phyloP scores from a whole-genome alignment of 2,888 invertebrate genomes.

The Doris montereyensis region DNA sequence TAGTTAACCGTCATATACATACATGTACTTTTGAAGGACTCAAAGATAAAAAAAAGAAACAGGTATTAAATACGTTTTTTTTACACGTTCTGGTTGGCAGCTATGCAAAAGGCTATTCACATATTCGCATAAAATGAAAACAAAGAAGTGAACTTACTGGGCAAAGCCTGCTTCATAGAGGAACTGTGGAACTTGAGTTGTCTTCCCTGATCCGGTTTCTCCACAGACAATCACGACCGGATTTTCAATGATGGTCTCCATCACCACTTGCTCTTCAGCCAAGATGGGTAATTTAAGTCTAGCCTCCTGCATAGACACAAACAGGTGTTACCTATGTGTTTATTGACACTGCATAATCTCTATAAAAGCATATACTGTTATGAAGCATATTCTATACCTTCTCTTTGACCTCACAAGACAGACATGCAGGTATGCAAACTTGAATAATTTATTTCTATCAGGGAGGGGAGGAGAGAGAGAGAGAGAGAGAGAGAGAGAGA shows the following conservation, averaged over 20 bases:
- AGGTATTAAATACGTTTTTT: too few species aligned
- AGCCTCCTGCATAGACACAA: conserved; percentile 74
- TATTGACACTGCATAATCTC: too few species aligned
- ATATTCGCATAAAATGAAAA: conserved; percentile 65
- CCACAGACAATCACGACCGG: conserved; percentile 81
- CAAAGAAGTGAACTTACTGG: conserved; percentile 55
- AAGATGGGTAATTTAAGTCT: conserved; percentile 82
- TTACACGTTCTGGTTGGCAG: too few species aligned
- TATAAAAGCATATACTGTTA: too few species aligned
- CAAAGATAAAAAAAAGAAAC: too few species aligned
- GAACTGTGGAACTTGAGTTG: conserved; percentile 98
- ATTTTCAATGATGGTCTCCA: conserved; percentile 96
- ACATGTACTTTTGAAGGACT: too few species aligned
- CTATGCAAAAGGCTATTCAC: too few species aligned
- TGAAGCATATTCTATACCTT: not conserved
- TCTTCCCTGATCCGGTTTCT: conserved; percentile 97
- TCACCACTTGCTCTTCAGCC: conserved; percentile 90
- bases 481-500: not conserved
- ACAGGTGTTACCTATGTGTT: too few species aligned
- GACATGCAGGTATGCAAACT: too few species aligned
- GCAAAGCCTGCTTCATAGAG: conserved; percentile 97
- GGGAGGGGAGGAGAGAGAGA: not conserved
- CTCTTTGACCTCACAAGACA: not conserved
- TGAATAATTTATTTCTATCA: too few species aligned
- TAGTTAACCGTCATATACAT: too few species aligned